Conservation (phyloP, 2,113 vertebrate genomes). For the Ancistrus triradiatus region DNA sequence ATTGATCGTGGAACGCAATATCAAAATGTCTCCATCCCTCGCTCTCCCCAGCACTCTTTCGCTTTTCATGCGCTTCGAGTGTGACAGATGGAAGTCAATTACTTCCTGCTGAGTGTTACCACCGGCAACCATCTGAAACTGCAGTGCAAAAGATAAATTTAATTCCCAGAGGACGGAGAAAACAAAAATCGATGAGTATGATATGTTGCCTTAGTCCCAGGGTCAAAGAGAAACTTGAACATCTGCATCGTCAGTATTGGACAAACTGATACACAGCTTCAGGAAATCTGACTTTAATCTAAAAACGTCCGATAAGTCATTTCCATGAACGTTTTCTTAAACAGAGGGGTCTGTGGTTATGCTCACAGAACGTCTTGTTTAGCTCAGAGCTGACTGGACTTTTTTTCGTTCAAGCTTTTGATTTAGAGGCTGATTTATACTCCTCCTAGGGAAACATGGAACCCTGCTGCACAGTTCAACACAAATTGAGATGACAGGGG, state of each 20-base stretch:
- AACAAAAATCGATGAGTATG: constrained; percentile 7
- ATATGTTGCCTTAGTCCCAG: constrained; percentile 7
- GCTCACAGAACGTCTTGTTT: too few relatives aligned
- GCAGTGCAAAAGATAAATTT: constrained; percentile 24
- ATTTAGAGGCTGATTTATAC: too few relatives aligned
- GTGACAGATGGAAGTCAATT: constrained; percentile 24
- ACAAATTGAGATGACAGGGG: too few relatives aligned
- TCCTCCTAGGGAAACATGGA: too few relatives aligned
- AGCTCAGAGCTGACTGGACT: too few relatives aligned
- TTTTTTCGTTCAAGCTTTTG: too few relatives aligned
- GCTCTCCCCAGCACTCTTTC: background rate
- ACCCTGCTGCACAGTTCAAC: too few relatives aligned
- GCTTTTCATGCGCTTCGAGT: constrained; percentile 17
- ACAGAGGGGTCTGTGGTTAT: too few relatives aligned
- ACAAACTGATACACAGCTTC: background rate
- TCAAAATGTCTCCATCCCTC: background rate
- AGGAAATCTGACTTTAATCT: constrained; percentile 2
- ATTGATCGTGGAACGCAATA: background rate
- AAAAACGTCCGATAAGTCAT: too few relatives aligned
- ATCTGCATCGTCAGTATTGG: background rate
- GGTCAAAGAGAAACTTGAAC: background rate
- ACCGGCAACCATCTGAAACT: constrained; percentile 14
- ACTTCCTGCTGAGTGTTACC: constrained; percentile 20
- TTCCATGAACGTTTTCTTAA: too few relatives aligned
- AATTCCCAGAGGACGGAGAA: constrained; percentile 14